Percentiles rank a stretch among this genome's conserved stretches.
These are phyloP conservation scores for Cosmorhoe ocellata DNA, from an alignment of 2,888 invertebrate genomes.

Conservation along the genomic window DNA sequence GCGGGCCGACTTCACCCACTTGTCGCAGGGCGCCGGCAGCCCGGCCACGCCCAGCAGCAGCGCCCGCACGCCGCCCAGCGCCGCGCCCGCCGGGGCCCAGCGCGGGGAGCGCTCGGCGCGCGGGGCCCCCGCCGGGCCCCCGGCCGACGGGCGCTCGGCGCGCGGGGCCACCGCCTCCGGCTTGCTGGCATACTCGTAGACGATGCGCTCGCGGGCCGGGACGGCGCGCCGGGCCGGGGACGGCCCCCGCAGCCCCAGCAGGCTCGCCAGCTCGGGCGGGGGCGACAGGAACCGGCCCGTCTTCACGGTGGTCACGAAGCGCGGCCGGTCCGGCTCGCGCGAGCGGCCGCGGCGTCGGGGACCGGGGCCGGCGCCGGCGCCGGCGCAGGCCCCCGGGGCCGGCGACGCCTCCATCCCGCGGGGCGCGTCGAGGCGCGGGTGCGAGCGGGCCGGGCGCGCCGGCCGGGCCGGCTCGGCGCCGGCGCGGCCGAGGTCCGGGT, in stretches of 20 bases:
- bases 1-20: conserved; percentile 4
- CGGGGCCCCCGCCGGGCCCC: conserved; percentile 38
- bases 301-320: conserved; percentile 92
- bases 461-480: conserved; percentile 23
- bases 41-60: conserved; percentile 57
- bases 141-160: conserved; percentile 41
- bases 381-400: conserved; percentile 34
- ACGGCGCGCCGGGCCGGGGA: conserved; percentile 56
- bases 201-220: conserved; percentile 51
- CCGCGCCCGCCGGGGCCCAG: conserved; percentile 62
- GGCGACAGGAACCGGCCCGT: conserved; percentile 90
- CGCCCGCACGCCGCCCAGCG: conserved; percentile 61
- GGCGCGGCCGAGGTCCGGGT: conserved; percentile 84
- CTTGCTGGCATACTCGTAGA: conserved; percentile 86
- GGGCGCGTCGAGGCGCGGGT: conserved; percentile 55
- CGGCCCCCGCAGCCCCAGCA: conserved; percentile 82
- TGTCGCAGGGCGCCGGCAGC: conserved; percentile 6
- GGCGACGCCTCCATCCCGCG: conserved; percentile 33
- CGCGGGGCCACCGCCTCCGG: conserved; percentile 78
- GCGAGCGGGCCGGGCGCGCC: conserved; percentile 42
- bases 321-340: conserved; percentile 67
- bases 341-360: conserved; percentile 38
- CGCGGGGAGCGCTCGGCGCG: conserved; percentile 40
- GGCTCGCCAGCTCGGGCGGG: conserved; percentile 85
- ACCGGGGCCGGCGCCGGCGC: conserved; percentile 41